Evolutionary conservation across 2,113 vertebrate species (phyloP).

Genomic region (Crotalus horridus): DNA sequence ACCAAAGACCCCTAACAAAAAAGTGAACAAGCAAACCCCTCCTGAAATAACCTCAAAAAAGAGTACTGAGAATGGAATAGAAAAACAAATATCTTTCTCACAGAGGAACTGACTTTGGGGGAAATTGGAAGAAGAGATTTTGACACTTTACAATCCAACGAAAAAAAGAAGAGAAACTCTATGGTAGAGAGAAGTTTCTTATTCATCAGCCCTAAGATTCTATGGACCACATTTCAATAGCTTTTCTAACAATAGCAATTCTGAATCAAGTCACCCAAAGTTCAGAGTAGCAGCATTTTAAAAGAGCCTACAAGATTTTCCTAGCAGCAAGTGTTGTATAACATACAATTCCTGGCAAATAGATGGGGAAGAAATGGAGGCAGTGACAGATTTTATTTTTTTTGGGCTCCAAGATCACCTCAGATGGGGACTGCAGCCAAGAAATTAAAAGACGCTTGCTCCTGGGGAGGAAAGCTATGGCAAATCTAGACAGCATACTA

Average conservation of each 20-base stretch:
- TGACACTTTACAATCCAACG: not conserved
- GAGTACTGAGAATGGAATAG: not conserved
- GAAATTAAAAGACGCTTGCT: no score
- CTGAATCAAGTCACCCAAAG: not conserved
- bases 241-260: not conserved
- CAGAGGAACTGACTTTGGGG: not conserved
- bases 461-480: no score
- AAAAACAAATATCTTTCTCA: not conserved
- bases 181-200: not conserved
- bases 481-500: no score
- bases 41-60: not conserved
- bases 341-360: no score
- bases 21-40: not conserved
- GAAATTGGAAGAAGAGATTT: not conserved
- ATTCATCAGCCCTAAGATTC: not conserved
- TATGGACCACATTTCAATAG: not conserved
- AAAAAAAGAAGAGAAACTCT: not conserved
- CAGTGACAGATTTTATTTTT: no score
- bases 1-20: not conserved
- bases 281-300: not conserved
- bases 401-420: no score
- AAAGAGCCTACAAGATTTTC: not conserved
- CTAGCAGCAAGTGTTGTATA: constrained; percentile 15
- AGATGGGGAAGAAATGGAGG: no score
- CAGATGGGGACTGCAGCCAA: no score